These are phyloP conservation scores for Cygnus buccinator DNA, from an alignment of 2,113 vertebrate species.

Conservation along the genomic window DNA sequence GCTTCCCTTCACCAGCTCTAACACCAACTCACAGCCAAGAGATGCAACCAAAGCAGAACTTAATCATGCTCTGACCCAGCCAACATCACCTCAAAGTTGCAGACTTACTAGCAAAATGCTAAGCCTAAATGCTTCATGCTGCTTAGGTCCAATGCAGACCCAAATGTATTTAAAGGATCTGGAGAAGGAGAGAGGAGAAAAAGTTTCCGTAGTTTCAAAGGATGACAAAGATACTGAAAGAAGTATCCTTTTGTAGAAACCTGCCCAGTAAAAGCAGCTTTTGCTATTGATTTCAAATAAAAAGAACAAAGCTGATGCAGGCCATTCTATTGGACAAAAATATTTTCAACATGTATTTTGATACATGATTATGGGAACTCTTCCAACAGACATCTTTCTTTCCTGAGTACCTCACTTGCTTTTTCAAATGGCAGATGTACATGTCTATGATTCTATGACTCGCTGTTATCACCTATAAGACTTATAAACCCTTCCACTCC, in stretches of 20 bases:
- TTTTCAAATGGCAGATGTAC: not conserved
- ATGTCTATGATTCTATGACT: not conserved
- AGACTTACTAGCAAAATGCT: not conserved
- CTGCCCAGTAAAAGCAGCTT: not conserved
- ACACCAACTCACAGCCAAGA: not conserved
- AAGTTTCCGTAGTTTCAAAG: not conserved
- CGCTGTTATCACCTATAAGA: not conserved
- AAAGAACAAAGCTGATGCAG: not conserved
- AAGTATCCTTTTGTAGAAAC: not conserved
- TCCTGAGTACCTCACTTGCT: not conserved
- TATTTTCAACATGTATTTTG: not conserved
- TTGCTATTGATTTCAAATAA: not conserved
- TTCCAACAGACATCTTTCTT: not conserved
- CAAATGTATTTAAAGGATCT: not conserved
- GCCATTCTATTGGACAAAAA: not conserved
- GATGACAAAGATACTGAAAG: not conserved
- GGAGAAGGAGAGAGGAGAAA: not conserved
- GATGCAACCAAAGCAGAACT: not conserved
- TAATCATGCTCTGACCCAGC: not conserved
- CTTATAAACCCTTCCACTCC: conserved; percentile 6
- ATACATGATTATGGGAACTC: not conserved
- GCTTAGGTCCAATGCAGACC: not conserved
- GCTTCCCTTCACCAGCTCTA: not conserved
- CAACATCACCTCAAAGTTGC: fast-evolving
- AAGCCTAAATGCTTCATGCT: not conserved